Percentiles rank a stretch among this genome's conserved stretches.
Conservation (phyloP, 1,140 invertebrate genomes). For the Pogonomyrmex barbatus region DNA sequence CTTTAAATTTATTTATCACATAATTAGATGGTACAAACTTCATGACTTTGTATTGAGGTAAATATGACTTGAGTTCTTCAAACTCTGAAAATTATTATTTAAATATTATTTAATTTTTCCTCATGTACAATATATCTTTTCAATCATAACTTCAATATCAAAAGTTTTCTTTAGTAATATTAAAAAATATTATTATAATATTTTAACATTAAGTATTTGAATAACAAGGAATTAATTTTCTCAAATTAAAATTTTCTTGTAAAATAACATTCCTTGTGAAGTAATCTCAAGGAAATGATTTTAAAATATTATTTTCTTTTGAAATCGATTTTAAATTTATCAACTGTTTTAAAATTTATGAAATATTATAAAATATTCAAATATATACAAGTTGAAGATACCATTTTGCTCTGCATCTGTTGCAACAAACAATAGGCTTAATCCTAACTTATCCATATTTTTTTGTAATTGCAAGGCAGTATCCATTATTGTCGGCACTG, state of each 20-base stretch:
- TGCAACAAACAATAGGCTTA: constrained; percentile 92
- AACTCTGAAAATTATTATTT: constrained; percentile 85
- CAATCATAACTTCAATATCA: background rate
- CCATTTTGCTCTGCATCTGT: constrained; percentile 90
- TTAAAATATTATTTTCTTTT: background rate
- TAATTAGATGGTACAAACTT: constrained; percentile 85
- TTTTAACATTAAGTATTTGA: background rate
- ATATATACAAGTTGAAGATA: constrained; percentile 53
- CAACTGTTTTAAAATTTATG: background rate
- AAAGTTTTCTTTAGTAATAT: background rate
- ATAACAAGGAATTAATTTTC: background rate
- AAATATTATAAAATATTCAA: constrained; percentile 1
- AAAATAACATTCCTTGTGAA: background rate
- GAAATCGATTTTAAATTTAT: background rate
- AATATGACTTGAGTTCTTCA: constrained; percentile 83
- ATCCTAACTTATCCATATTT: constrained; percentile 87
- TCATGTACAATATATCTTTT: background rate
- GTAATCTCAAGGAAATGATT: background rate
- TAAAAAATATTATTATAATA: background rate
- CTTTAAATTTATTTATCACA: constrained; percentile 88
- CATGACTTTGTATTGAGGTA: constrained; percentile 85
- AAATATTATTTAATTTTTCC: constrained; percentile 12
- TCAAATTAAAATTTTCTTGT: background rate
- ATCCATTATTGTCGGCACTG: constrained; percentile 90
- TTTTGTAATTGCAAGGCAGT: constrained; percentile 91